Evolutionary conservation across 1,140 invertebrate genomes (phyloP), one percentile per base, ranked within the genome.

Genomic region (Sycobia sp.): DNA sequence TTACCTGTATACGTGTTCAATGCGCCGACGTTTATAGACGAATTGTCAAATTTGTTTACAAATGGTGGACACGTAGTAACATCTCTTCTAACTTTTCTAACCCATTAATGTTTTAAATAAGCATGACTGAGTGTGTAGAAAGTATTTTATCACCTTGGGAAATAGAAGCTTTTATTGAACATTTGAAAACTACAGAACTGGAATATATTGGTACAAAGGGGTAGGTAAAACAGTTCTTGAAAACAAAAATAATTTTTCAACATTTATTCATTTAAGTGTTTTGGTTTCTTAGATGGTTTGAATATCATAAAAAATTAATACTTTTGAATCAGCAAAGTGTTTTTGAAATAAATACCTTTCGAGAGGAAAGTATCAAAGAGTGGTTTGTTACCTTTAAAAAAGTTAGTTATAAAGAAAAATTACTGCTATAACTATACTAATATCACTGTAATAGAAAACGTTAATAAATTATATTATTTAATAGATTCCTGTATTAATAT

Each of bases 291-390:
- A 86, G 90, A 47, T 93, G 91, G 91, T 79, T 91, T 39, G 90
- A 92, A 69, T 88, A 86, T 76, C 91, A 93, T 69, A 87, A 90
- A 70, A 84, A 87, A 66, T 74, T 92, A 4, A 87, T 92, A 67
- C 88, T 91, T 73, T 72, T 93, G n/a, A 89, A 90, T 66, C 89
- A 92, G 73, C 89, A 93, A 83, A 89, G 89, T 32, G 84, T 90
- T 65, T 78, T 91, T 20, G 90, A 93, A 81, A 87, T 89, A 20
- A 83, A 80, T 13, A 79, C 81, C 23, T 74, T 88, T 66, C 84
- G 85, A 50, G 90, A 91, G 71, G 91, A 92, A 79, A 81, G 84
- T 27, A 86, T 91, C 0, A 91, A 91, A 74, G 90, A 92, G 78
- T 84, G 83, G 32, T 80, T 91, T 32, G 83, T 89, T 60, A 84